Evolutionary conservation across 2,888 invertebrate genomes (phyloP).

Genomic region (Prosopocoilus inquinatus): DNA sequence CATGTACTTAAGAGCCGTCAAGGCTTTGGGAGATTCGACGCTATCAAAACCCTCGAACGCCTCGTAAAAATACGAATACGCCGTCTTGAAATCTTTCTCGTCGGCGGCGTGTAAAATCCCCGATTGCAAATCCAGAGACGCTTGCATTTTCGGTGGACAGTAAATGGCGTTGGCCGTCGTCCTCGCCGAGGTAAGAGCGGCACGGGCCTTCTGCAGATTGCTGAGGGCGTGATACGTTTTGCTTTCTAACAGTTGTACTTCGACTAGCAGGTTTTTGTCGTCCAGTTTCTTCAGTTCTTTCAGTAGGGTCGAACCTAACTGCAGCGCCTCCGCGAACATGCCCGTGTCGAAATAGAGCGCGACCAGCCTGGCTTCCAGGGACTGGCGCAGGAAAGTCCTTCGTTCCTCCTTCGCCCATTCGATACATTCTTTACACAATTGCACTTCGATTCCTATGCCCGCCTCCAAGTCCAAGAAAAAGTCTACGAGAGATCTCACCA

Average conservation of each 20-base stretch:
- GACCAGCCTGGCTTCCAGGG: constrained; percentile 90
- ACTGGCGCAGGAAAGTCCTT: constrained; percentile 94
- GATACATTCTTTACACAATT: constrained; percentile 95
- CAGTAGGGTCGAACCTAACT: constrained; percentile 81
- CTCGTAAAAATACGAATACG: constrained; percentile 99
- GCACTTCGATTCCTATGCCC: constrained; percentile 91
- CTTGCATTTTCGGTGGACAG: constrained; percentile 98
- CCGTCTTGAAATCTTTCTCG: constrained; percentile 99
- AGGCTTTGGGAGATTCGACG: constrained; percentile 85
- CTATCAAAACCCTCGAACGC: constrained; percentile 99
- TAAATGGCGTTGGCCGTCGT: constrained; percentile 99
- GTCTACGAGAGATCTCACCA: constrained; percentile 95
- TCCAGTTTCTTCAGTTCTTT: constrained; percentile 98
- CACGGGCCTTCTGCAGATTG: constrained; percentile 94
- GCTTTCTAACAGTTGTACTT: constrained; percentile 96
- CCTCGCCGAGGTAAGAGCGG: constrained; percentile 94
- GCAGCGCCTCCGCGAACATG: constrained; percentile 83
- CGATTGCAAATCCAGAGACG: constrained; percentile 94
- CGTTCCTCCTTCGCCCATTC: constrained; percentile 99
- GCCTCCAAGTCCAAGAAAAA: constrained; percentile 97
- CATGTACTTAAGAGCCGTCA: constrained; percentile 99
- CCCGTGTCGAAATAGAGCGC: constrained; percentile 92
- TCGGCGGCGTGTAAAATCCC: constrained; percentile 99
- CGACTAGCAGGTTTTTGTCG: constrained; percentile 97
- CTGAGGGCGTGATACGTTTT: constrained; percentile 98